A percentile compares a stretch with the other conserved stretches of the same genome.
These are phyloP conservation scores for Peromyscus maniculatus DNA, from an alignment of 2,113 vertebrate genomes.

Conservation along the genomic window DNA sequence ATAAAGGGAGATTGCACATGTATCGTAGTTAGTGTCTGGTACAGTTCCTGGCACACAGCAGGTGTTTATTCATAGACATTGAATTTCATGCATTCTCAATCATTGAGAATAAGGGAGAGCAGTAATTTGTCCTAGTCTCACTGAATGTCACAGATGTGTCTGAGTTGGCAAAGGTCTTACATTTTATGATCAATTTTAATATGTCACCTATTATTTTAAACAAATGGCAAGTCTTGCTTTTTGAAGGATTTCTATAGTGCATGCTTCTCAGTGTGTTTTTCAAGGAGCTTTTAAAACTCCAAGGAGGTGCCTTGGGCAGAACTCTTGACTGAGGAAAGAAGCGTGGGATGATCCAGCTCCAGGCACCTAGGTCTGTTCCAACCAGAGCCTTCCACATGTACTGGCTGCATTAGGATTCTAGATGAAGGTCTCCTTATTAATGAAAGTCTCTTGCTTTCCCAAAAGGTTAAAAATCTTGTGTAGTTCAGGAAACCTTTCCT, in stretches of 20 bases:
- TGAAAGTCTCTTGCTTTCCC: background rate
- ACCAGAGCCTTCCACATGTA: background rate
- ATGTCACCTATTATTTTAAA: constrained; percentile 51
- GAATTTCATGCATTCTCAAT: background rate
- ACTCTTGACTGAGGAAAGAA: background rate
- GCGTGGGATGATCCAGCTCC: background rate
- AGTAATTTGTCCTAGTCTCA: background rate
- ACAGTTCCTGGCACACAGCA: background rate
- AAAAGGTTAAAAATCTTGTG: constrained; percentile 57
- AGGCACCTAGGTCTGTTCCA: background rate
- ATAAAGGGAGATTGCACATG: background rate
- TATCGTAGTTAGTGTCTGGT: background rate
- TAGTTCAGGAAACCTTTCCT: constrained; percentile 43
- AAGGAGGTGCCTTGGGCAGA: background rate
- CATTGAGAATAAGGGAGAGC: background rate
- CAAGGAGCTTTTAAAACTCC: background rate
- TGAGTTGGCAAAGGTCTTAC: background rate
- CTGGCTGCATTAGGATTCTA: background rate
- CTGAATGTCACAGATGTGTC: constrained; percentile 5
- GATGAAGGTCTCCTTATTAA: background rate
- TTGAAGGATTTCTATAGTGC: background rate
- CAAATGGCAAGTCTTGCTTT: constrained; percentile 19
- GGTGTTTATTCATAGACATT: background rate
- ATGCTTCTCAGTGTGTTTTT: background rate
- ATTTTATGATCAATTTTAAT: constrained; percentile 54